These are phyloP conservation scores for Paragorgia papillata DNA, from an alignment of 92 coral and sea anemone genomes.

Conservation along the genomic window DNA sequence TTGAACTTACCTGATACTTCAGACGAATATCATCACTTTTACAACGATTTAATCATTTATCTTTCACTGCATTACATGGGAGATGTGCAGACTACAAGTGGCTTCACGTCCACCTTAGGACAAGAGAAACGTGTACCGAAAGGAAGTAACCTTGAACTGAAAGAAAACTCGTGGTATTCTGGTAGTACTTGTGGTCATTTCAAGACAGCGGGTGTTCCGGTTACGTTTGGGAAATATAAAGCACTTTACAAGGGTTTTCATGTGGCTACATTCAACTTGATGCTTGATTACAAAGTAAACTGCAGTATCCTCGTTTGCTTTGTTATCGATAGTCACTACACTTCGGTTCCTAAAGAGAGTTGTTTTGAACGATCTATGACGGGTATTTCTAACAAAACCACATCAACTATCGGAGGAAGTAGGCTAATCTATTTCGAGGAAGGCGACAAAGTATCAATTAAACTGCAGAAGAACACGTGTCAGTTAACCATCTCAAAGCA, in stretches of 20 bases:
- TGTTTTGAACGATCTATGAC: constrained; percentile 6
- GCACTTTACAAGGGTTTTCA: neutral
- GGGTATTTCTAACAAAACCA: neutral
- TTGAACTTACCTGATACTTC: neutral
- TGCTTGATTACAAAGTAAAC: neutral
- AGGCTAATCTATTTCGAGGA: constrained; percentile 8
- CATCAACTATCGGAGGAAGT: constrained; percentile 7
- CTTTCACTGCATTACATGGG: constrained; percentile 19
- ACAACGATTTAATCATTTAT: neutral
- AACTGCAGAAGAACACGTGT: neutral
- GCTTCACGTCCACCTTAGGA: neutral
- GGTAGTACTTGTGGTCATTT: neutral
- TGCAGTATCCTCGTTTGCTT: constrained; percentile 5
- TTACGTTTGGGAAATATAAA: neutral
- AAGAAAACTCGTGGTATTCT: neutral
- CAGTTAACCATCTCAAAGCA: neutral
- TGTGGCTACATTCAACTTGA: neutral
- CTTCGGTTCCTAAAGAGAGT: neutral
- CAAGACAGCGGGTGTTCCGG: neutral
- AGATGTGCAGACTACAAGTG: constrained; percentile 3
- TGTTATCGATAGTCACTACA: neutral
- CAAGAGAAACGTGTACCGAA: neutral
- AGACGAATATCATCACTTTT: neutral
- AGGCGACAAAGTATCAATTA: neutral
- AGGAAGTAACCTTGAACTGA: neutral